Evolutionary conservation across 2,113 vertebrate genomes (phyloP).

Genomic region (Cyrtonyx montezumae): DNA sequence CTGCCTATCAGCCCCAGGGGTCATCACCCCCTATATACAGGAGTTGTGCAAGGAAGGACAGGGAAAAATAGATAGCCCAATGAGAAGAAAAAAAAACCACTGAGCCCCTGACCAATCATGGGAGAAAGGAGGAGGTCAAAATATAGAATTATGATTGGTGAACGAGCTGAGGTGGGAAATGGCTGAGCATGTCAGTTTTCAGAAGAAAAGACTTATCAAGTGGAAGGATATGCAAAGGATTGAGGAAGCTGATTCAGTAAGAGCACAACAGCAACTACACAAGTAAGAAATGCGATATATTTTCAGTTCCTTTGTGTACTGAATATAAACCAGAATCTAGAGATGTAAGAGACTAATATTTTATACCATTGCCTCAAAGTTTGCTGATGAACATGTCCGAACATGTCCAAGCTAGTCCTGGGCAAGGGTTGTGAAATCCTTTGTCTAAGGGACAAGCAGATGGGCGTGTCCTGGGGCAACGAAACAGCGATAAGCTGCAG

Average conservation of each 20-base stretch:
- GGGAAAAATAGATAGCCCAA: neutral
- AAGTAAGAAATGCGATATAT: neutral
- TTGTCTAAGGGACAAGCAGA: too few species aligned
- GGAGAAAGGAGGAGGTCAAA: neutral
- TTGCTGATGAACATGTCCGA: too few species aligned
- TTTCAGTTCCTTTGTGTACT: neutral
- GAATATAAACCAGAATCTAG: constrained; percentile 57
- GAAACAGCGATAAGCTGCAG: too few species aligned
- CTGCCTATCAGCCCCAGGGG: neutral
- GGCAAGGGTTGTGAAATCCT: too few species aligned
- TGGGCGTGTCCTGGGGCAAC: too few species aligned
- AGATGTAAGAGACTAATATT: too few species aligned
- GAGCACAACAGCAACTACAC: neutral
- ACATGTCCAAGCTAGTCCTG: too few species aligned
- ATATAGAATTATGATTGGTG: neutral
- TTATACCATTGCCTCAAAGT: too few species aligned
- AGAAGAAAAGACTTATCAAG: neutral
- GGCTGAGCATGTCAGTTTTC: neutral
- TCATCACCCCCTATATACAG: neutral
- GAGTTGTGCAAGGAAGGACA: neutral
- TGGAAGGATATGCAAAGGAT: neutral
- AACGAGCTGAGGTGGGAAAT: neutral
- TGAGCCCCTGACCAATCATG: neutral
- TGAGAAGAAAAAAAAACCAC: neutral
- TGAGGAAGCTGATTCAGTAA: neutral